Percentiles rank a stretch among this genome's conserved stretches.
These are phyloP conservation scores for Ostrea denselamellosa DNA, from an alignment of 1,140 invertebrate genomes.

Conservation along the genomic window DNA sequence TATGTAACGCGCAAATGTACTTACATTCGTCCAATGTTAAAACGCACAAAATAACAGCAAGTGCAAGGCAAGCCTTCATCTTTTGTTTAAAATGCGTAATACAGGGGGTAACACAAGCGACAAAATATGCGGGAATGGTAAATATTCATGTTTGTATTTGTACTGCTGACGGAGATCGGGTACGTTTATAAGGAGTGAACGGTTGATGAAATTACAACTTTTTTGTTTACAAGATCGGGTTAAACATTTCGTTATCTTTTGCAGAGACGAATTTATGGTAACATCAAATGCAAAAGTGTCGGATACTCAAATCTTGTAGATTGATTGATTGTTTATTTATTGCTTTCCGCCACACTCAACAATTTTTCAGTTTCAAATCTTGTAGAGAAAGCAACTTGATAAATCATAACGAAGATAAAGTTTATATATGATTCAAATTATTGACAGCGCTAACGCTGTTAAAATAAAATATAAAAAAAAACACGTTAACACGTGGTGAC, in stretches of 20 bases:
- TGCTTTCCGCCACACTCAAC: too few species aligned
- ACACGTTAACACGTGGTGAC: too few species aligned
- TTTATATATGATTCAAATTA: not conserved
- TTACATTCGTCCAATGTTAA: not conserved
- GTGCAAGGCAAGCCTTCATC: not conserved
- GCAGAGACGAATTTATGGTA: conserved; percentile 15
- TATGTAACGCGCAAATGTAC: not conserved
- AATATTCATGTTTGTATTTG: not conserved
- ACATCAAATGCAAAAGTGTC: not conserved
- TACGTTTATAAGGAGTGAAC: not conserved
- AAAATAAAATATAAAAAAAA: too few species aligned
- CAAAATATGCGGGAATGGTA: not conserved
- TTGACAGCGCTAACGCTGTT: too few species aligned
- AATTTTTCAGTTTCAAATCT: too few species aligned
- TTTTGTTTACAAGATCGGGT: conserved; percentile 1
- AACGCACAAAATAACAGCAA: not conserved
- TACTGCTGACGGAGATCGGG: not conserved
- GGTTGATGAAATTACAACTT: conserved; percentile 16
- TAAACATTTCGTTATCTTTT: not conserved
- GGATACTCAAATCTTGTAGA: not conserved
- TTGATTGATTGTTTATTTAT: too few species aligned
- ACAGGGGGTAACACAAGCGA: not conserved
- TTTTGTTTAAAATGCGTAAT: not conserved
- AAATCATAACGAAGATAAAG: not conserved
- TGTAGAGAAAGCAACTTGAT: not conserved